Base-by-base conservation (phyloP, 2,797 vertebrate species). In the Channallabes apus region DNA sequence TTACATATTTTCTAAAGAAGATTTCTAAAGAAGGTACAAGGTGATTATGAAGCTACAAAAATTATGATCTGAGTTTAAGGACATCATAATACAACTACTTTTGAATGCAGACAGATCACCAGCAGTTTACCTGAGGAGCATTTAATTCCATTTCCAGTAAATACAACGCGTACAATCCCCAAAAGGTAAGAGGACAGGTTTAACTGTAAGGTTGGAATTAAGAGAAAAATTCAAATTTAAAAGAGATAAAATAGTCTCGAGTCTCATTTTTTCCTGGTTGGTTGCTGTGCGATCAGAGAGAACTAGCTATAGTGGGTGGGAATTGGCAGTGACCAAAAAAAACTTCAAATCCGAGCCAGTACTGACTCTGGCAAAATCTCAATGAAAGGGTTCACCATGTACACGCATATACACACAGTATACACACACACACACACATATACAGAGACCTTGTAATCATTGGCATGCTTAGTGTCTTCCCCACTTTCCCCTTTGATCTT, bases 401-500 rank as follows among this genome's bases (percentile, higher is more conserved):
- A 73, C n/a, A n/a, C n/a, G n/a, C n/a, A n/a, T n/a, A n/a, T n/a
- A n/a, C n/a, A n/a, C n/a, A n/a, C n/a, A n/a, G n/a, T n/a, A n/a
- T n/a, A n/a, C n/a, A n/a, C n/a, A n/a, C n/a, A n/a, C n/a, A n/a
- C n/a, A n/a, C n/a, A 56, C 82, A 79, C 84, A 81, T 24, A 85
- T 75, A 76, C 69, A 80, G 56, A 77, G 35, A 46, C 56, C 87
- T 80, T 89, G 78, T 88, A 87, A 86, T 88, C 82, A 88, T 82
- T 79, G 84, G 84, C 84, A 84, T 87, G 84, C 87, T 79, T 86
- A 75, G 78, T 88, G 87, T 88, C 85, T 87, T 88, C 87, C 87
- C 62, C 72, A 58, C 84, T 83, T 24, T 61, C 79, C 79, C 58
- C 86, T 89, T 89, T 89, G 88, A 89, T 89, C 87, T 85, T 69